A percentile compares a stretch with the other conserved stretches of the same genome.
phyloP scores from a whole-genome alignment of 2,797 vertebrate species.

The Sebastes oblongus region DNA sequence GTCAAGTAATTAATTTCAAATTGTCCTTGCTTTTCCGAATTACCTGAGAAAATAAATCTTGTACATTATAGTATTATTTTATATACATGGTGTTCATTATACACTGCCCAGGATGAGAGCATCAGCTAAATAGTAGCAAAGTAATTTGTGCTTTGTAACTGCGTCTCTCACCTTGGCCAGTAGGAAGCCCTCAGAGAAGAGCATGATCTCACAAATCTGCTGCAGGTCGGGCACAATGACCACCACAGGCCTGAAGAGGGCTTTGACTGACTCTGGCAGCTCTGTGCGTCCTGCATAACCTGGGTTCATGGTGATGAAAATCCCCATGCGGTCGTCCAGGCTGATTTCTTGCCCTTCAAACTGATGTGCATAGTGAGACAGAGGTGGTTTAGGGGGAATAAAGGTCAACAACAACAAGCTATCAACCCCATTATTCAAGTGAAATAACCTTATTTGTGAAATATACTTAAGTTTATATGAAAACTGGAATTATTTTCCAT shows the following conservation, averaged over 20 bases:
- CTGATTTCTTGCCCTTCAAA: constrained; percentile 95
- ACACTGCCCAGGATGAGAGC: background rate
- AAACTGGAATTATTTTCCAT: background rate
- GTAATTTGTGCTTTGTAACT: background rate
- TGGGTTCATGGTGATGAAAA: constrained; percentile 99
- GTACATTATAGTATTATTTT: background rate
- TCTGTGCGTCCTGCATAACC: constrained; percentile 96
- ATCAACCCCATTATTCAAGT: background rate
- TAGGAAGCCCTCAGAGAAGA: constrained; percentile 97
- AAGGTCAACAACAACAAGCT: background rate
- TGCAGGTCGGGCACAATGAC: constrained; percentile 96
- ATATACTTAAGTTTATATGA: background rate
- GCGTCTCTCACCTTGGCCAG: constrained; percentile 87
- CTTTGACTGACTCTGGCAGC: constrained; percentile 96
- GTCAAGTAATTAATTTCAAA: background rate
- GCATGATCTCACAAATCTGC: constrained; percentile 99
- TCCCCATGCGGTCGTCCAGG: constrained; percentile 90
- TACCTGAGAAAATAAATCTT: background rate
- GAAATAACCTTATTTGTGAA: background rate
- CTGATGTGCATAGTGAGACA: constrained; percentile 68
- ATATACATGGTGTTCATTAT: background rate
- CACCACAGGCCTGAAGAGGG: constrained; percentile 97
- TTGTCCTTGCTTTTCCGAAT: background rate
- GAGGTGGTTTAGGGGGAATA: background rate
- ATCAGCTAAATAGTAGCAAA: background rate